Evolutionary conservation across 2,888 invertebrate species (phyloP).

Genomic region (Ptilodon capucinus): DNA sequence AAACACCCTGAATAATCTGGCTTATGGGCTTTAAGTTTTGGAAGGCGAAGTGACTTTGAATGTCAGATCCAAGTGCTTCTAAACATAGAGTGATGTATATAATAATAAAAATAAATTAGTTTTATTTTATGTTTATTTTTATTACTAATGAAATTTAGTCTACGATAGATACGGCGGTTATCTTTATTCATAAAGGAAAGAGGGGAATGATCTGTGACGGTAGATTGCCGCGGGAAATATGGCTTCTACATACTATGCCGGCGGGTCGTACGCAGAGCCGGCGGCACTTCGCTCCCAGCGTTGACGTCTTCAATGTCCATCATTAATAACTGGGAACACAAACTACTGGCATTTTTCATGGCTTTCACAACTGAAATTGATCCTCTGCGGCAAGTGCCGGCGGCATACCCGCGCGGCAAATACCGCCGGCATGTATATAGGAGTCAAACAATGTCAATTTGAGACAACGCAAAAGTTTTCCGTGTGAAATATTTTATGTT

Average conservation of each 20-base stretch:
- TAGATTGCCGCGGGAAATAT: neutral
- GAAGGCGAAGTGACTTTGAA: neutral
- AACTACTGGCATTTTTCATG: no score
- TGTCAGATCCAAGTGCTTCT: slow-evolving; percentile 4
- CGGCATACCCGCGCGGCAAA: no score
- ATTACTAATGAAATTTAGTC: neutral
- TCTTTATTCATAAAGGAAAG: neutral
- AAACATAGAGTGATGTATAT: slow-evolving; percentile 2
- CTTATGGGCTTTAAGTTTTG: neutral
- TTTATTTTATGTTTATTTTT: slow-evolving; percentile 2
- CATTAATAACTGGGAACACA: no score
- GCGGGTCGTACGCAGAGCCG: no score
- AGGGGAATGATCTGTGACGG: neutral
- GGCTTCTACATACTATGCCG: no score
- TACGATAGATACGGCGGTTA: neutral
- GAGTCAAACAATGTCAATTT: no score
- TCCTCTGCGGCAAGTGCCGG: no score
- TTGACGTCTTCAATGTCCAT: no score
- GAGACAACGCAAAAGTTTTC: neutral
- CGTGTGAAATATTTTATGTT: neutral
- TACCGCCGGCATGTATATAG: no score
- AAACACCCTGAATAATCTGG: no score
- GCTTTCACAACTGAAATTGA: no score
- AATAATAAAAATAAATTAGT: neutral
- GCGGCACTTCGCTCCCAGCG: no score